phyloP scores from a whole-genome alignment of 2,797 vertebrate genomes.

The Epinephelus coioides region DNA sequence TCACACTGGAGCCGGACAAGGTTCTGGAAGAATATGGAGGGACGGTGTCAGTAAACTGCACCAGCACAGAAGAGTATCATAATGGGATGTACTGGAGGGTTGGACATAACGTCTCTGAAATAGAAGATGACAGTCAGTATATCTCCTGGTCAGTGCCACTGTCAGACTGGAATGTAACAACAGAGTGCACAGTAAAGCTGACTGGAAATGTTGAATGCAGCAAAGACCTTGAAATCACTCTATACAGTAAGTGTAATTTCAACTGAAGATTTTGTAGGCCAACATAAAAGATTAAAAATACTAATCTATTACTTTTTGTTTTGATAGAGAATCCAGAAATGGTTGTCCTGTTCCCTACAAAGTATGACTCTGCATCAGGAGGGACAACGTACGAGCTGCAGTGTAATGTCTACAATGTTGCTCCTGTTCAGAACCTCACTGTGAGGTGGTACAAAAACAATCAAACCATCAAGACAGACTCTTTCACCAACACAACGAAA shows the following conservation, averaged over 20 bases:
- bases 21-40: slow-evolving; percentile 12
- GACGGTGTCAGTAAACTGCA: background rate
- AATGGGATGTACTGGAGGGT: background rate
- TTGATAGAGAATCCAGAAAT: slow-evolving; percentile 61
- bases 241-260: slow-evolving; percentile 69
- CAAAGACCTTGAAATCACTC: slow-evolving; percentile 37
- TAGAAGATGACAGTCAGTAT: fast-evolving
- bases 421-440: slow-evolving; percentile 60
- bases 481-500: background rate
- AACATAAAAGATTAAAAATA: background rate
- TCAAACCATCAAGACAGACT: fast-evolving
- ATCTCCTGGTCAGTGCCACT: fast-evolving
- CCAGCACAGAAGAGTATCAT: fast-evolving
- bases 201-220: slow-evolving; percentile 8
- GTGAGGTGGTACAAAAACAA: slow-evolving; percentile 70
- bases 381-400: slow-evolving; percentile 26
- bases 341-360: background rate
- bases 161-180: slow-evolving; percentile 23
- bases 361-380: fast-evolving
- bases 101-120: fast-evolving
- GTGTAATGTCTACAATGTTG: slow-evolving; percentile 65
- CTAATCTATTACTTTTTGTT: slow-evolving; percentile 11
- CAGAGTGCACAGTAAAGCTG: slow-evolving; percentile 33
- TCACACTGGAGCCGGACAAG: slow-evolving; percentile 38
- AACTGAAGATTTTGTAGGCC: background rate